phyloP scores from a whole-genome alignment of 1,140 invertebrate genomes.

The Philopotamus ludificatus region DNA sequence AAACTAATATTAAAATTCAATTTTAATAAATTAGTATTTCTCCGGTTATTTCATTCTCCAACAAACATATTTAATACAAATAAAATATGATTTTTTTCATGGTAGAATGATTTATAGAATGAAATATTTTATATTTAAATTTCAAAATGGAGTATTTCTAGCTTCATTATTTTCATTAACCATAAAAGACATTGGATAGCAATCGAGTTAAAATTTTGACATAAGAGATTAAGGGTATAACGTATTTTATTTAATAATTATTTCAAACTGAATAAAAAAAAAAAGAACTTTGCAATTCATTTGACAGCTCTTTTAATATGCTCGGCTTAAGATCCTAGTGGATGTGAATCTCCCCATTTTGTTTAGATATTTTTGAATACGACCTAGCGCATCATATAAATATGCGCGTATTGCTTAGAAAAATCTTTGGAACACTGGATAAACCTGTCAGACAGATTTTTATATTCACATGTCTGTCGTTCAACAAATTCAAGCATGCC shows the following conservation, averaged over 20 bases:
- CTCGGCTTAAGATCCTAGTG: constrained; percentile 89
- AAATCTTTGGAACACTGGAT: constrained; percentile 64
- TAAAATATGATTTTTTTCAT: too few species aligned
- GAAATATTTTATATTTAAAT: too few species aligned
- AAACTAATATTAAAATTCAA: too few species aligned
- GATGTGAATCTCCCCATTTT: constrained; percentile 68
- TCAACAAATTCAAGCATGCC: constrained; percentile 20
- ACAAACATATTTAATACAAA: too few species aligned
- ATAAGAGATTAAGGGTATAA: constrained; percentile 10
- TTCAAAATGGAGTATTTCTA: too few species aligned
- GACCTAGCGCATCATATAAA: constrained; percentile 72
- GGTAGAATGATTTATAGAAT: too few species aligned
- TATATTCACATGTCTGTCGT: constrained; percentile 47
- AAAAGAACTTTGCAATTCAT: constrained; percentile 75
- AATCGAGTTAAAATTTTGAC: constrained; percentile 64
- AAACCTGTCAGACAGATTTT: constrained; percentile 57
- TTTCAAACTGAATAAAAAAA: background rate
- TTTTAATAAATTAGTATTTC: too few species aligned
- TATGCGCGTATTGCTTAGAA: constrained; percentile 78
- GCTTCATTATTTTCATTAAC: background rate
- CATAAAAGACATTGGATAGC: constrained; percentile 61
- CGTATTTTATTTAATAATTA: too few species aligned
- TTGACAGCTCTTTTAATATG: constrained; percentile 86
- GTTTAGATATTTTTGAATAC: constrained; percentile 56
- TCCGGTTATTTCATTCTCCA: too few species aligned